Evolutionary conservation across 2,113 vertebrate species (phyloP).

Genomic region (Chionodraco myersi): DNA sequence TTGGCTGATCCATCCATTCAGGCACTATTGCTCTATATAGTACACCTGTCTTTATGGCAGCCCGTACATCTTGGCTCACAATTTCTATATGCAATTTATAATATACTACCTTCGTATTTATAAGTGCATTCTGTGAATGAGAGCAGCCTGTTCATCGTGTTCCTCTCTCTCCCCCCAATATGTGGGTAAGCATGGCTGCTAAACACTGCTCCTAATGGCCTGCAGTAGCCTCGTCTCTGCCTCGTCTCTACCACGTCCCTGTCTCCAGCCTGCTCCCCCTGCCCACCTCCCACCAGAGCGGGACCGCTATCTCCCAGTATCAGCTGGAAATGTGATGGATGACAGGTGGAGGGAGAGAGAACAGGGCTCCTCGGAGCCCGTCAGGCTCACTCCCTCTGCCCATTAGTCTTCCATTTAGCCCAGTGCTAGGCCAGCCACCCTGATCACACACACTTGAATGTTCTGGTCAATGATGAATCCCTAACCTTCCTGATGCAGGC

Average conservation of each 20-base stretch:
- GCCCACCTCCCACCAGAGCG: slow-evolving; percentile 41
- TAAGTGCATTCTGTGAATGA: too few species aligned
- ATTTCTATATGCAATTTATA: too few species aligned
- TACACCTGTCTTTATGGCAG: too few species aligned
- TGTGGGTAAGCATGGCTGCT: slow-evolving; percentile 26
- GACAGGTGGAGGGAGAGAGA: slow-evolving; percentile 68
- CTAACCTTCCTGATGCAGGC: slow-evolving; percentile 50
- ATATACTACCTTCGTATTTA: too few species aligned
- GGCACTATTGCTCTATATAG: background rate
- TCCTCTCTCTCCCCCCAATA: slow-evolving; percentile 24
- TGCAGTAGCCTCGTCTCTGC: slow-evolving; percentile 34
- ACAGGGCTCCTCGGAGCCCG: slow-evolving; percentile 78
- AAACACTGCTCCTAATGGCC: slow-evolving; percentile 40
- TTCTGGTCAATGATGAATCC: slow-evolving; percentile 75
- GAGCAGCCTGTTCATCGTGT: background rate
- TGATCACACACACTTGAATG: slow-evolving; percentile 72
- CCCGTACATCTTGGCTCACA: too few species aligned
- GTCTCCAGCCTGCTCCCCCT: slow-evolving; percentile 43
- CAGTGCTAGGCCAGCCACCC: slow-evolving; percentile 72
- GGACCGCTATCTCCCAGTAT: slow-evolving; percentile 79
- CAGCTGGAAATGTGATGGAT: slow-evolving; percentile 79
- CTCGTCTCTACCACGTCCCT: slow-evolving; percentile 35
- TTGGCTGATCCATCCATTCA: too few species aligned
- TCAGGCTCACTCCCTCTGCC: slow-evolving; percentile 74
- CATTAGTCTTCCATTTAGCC: slow-evolving; percentile 82